Base-by-base conservation (phyloP, 2,888 invertebrate species). In the Mesorhabditis spiculigera region DNA sequence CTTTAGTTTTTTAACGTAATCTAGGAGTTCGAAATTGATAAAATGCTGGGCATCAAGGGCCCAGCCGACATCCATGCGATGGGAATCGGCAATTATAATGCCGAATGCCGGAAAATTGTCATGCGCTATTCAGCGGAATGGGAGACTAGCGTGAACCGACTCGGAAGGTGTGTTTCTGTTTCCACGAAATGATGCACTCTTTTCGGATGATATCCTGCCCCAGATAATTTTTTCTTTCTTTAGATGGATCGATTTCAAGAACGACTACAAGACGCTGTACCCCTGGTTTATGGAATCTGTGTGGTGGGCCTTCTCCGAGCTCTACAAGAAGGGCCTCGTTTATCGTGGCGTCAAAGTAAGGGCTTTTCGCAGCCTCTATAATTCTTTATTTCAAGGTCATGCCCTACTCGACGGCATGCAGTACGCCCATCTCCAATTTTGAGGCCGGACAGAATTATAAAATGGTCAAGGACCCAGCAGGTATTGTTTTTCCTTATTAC, bases 361-460 rank as follows among this genome's bases (percentile, higher is more conserved):
- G 5, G 64, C 41, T 45, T n/a, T 45, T 45, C 66, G 4, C 42
- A 62, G n/a, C 8, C 6, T 16, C n/a, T 69, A 66, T 50, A 43
- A 5, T 58, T 42, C 86, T 88, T 70, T 45, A 16, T 10, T 62
- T 67, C 4, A 63, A 73, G 73, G 79, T 99, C 13, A 98, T 99
- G 97, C 98, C 98, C 0, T 98, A 92, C 87, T 98, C 97, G 0
- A 97, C 95, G 4, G 93, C 93, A 4, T 98, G 98, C 86, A 93
- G 92, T 77, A 99, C 98, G 0, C 95, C 98, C 0, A 88, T 98
- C 44, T 97, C 97, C 0, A 98, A 99, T 87, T 98, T 98, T 89
- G 98, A 98, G 88, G 93, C 95, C 16, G 95, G 96, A 43, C 96
- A 96, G 86, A 98, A 98, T 88, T 99, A 97, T 87, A 97, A 97